phyloP scores from a whole-genome alignment of 2,113 vertebrate species.

The Myiopsitta monachus region DNA sequence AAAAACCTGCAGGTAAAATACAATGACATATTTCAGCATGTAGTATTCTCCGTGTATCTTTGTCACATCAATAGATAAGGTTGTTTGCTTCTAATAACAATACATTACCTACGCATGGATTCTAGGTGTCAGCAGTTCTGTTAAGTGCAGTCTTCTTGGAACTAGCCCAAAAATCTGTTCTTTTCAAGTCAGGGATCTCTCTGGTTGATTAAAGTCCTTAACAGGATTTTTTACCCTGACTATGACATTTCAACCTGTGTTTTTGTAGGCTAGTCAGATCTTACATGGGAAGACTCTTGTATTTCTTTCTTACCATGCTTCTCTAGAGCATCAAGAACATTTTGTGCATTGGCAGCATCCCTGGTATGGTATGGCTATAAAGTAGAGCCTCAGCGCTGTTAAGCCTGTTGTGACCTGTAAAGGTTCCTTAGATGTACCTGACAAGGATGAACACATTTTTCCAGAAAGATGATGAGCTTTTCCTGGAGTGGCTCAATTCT shows the following conservation, averaged over 20 bases:
- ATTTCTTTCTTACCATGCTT: neutral
- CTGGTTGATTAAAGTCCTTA: neutral
- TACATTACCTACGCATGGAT: neutral
- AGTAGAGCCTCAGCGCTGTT: neutral
- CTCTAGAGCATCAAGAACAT: neutral
- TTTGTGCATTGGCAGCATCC: neutral
- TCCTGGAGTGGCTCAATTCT: neutral
- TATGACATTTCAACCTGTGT: neutral
- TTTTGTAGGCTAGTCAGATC: neutral
- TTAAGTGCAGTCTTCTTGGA: neutral
- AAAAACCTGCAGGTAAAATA: neutral
- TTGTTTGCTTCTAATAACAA: too few relatives aligned
- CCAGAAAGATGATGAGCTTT: neutral
- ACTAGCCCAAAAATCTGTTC: neutral
- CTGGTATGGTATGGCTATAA: neutral
- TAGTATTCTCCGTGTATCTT: neutral
- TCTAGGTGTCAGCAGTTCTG: neutral
- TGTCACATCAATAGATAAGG: neutral
- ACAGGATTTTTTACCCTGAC: neutral
- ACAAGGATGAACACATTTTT: neutral
- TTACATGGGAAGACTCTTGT: neutral
- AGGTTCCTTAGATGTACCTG: neutral
- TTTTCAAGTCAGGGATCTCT: neutral
- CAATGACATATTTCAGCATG: neutral
- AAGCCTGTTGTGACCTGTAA: neutral